Conservation (phyloP, 2,888 invertebrate genomes). For the Stomorhina lunata region DNA sequence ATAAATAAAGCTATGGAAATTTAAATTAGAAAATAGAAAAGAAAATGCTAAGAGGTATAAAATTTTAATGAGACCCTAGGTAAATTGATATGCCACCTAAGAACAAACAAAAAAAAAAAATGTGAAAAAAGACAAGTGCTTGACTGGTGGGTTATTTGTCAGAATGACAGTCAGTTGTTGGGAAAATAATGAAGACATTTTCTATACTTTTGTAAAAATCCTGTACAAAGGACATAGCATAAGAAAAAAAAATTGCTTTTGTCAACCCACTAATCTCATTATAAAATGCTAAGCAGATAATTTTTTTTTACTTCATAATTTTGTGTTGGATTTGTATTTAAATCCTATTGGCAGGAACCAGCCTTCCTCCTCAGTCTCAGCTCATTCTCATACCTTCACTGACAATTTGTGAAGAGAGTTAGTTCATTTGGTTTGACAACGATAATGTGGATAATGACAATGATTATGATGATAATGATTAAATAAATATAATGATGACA, state of each 20-base stretch:
- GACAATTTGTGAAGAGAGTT: neutral
- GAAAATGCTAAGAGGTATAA: constrained; percentile 57
- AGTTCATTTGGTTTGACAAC: constrained; percentile 22
- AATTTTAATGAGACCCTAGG: constrained; percentile 69
- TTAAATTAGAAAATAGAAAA: constrained; percentile 2
- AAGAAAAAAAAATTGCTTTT: constrained; percentile 31
- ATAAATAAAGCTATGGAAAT: constrained; percentile 19
- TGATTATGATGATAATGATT: neutral
- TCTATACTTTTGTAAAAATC: too few species aligned
- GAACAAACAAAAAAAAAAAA: too few species aligned
- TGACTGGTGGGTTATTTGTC: constrained; percentile 26
- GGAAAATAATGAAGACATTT: neutral
- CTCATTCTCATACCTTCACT: too few species aligned
- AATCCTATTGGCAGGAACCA: constrained; percentile 57
- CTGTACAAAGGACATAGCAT: too few species aligned
- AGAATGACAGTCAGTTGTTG: constrained; percentile 1
- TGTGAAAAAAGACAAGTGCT: constrained; percentile 58
- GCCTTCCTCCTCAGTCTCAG: neutral
- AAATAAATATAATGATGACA: neutral
- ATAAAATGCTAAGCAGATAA: constrained; percentile 62
- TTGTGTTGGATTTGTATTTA: constrained; percentile 30
- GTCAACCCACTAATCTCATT: constrained; percentile 67
- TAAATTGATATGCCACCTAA: constrained; percentile 68
- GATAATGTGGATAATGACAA: neutral
- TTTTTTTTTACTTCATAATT: constrained; percentile 16